Evolutionary conservation across 2,888 invertebrate genomes (phyloP).

Genomic region (Cephus nigrinus): DNA sequence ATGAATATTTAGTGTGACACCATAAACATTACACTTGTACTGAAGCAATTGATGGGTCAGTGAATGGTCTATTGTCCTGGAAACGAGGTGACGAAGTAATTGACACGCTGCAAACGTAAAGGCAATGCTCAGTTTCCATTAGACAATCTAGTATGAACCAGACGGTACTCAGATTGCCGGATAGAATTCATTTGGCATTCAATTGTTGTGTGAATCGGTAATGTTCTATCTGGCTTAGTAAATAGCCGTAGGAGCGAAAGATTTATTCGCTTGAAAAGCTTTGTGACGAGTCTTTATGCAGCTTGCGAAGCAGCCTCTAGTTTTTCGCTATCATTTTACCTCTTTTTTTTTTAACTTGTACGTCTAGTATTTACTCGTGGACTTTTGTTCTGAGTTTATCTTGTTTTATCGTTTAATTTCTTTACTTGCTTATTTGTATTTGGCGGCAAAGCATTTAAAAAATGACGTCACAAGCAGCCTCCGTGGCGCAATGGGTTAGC

Average conservation of each 20-base stretch:
- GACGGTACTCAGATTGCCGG: conserved; percentile 2
- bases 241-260: not conserved
- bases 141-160: not conserved
- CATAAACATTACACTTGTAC: not conserved
- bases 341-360: not conserved
- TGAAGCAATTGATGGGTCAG: not conserved
- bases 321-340: not conserved
- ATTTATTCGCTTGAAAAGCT: not conserved
- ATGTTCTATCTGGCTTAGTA: not conserved
- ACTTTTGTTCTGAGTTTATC: not conserved
- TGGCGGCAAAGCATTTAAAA: not conserved
- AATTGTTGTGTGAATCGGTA: conserved; percentile 18
- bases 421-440: not conserved
- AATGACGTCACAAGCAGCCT: conserved; percentile 44
- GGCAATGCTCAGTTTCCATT: conserved; percentile 16
- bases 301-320: not conserved
- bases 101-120: conserved; percentile 15
- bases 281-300: not conserved
- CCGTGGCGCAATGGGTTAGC: conserved; percentile 97
- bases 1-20: not conserved
- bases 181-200: conserved; percentile 6
- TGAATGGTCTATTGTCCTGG: not conserved
- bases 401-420: not conserved
- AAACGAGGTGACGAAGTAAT: conserved; percentile 7
- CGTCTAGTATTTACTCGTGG: not conserved